A percentile compares a stretch with the other conserved stretches of the same genome.
These are phyloP conservation scores for Papilio gigon DNA, from an alignment of 2,888 invertebrate species.

Conservation along the genomic window DNA sequence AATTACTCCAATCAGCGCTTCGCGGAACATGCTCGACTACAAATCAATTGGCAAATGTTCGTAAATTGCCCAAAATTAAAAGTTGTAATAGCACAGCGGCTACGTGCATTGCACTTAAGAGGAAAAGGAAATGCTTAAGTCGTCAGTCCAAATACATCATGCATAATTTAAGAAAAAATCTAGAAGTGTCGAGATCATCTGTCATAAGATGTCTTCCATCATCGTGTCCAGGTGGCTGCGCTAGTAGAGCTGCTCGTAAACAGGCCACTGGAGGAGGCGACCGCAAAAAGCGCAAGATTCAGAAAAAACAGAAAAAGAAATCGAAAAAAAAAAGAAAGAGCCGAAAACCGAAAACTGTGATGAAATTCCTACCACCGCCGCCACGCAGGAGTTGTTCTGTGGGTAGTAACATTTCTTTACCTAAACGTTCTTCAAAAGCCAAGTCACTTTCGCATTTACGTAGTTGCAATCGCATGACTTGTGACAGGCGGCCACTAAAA, in stretches of 20 bases:
- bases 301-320: neutral
- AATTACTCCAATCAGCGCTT: slow-evolving; percentile 24
- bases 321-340: neutral
- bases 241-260: neutral
- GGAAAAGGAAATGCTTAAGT: slow-evolving; percentile 24
- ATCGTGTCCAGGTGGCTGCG: slow-evolving; percentile 11
- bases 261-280: slow-evolving; percentile 2
- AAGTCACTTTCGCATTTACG: neutral
- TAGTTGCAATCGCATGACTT: neutral
- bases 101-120: neutral
- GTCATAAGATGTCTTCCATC: slow-evolving; percentile 23
- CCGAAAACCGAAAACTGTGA: slow-evolving; percentile 19
- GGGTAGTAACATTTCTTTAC: slow-evolving; percentile 17
- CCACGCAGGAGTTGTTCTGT: slow-evolving; percentile 4
- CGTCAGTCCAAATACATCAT: slow-evolving; percentile 10
- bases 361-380: slow-evolving; percentile 35
- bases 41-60: slow-evolving; percentile 23
- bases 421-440: neutral
- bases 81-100: slow-evolving; percentile 3
- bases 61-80: slow-evolving; percentile 16
- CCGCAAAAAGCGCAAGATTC: slow-evolving; percentile 14
- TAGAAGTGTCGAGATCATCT: slow-evolving; percentile 12
- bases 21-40: slow-evolving; percentile 17
- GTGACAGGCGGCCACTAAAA: neutral
- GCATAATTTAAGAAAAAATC: slow-evolving; percentile 1